These are phyloP conservation scores for Mus spicilegus DNA, from an alignment of 2,113 vertebrate species.

Conservation along the genomic window DNA sequence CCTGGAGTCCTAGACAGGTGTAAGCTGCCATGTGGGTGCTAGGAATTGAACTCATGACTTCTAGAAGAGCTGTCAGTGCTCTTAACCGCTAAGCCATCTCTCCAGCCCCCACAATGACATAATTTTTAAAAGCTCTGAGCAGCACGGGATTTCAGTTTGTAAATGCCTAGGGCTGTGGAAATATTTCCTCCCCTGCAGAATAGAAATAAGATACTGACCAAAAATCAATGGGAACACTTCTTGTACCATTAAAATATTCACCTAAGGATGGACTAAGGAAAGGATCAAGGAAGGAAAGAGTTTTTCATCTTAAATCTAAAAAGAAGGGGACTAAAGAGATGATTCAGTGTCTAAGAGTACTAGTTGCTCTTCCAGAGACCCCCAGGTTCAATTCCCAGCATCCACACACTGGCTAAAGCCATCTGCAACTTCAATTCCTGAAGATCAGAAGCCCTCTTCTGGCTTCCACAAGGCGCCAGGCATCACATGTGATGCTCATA, in stretches of 20 bases:
- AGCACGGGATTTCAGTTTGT: not conserved
- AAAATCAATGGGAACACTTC: not conserved
- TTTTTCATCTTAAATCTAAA: conserved; percentile 54
- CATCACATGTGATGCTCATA: not conserved
- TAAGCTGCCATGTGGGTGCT: no score
- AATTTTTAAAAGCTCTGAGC: conserved; percentile 8
- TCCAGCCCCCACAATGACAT: not conserved
- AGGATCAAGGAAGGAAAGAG: conserved; percentile 23
- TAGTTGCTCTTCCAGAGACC: not conserved
- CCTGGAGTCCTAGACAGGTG: no score
- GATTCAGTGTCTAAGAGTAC: not conserved
- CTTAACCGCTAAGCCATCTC: no score
- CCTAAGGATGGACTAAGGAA: conserved; percentile 2
- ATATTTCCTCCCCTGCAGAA: not conserved
- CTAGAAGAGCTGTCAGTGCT: no score
- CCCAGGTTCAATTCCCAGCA: not conserved
- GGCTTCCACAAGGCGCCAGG: not conserved
- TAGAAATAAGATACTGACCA: conserved; percentile 33
- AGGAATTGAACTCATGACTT: no score
- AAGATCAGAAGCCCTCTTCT: not conserved
- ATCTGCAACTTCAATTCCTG: not conserved
- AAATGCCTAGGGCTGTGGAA: not conserved
- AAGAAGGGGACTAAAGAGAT: not conserved
- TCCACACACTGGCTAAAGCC: not conserved
- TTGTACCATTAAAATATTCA: conserved; percentile 50